Conservation (phyloP, 2,797 vertebrate genomes). For the Sebastes diaconus region DNA sequence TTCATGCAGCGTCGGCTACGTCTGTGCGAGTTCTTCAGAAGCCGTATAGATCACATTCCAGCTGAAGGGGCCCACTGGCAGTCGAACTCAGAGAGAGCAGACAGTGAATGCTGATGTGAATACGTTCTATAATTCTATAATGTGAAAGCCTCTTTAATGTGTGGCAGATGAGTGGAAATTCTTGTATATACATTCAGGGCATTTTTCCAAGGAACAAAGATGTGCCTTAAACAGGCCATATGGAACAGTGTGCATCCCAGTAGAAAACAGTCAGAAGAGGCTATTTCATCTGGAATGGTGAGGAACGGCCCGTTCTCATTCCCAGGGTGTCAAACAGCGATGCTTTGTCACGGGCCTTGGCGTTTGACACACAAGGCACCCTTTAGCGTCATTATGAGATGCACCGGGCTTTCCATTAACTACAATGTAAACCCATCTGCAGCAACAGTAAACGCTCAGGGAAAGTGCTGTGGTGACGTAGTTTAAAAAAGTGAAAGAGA, state of each 20-base stretch:
- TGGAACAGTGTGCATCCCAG: constrained; percentile 24
- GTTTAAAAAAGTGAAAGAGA: too few species aligned
- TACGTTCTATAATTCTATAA: constrained; percentile 43
- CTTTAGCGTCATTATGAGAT: too few species aligned
- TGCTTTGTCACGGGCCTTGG: too few species aligned
- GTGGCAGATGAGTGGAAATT: constrained; percentile 58
- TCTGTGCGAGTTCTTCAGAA: constrained; percentile 24
- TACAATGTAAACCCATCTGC: too few species aligned
- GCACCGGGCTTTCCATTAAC: too few species aligned
- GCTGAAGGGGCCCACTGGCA: constrained; percentile 31
- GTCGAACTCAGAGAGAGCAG: not conserved
- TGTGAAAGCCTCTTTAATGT: constrained; percentile 48
- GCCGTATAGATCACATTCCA: constrained; percentile 48
- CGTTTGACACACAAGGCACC: too few species aligned
- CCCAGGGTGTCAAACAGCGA: too few species aligned
- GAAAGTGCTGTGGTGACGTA: too few species aligned
- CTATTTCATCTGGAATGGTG: constrained; percentile 9
- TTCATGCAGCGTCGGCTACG: constrained; percentile 21
- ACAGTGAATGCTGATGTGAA: constrained; percentile 39
- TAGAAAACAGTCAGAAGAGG: constrained; percentile 7
- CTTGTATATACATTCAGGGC: constrained; percentile 47
- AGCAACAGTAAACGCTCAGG: too few species aligned
- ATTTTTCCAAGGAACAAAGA: constrained; percentile 32
- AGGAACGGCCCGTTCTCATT: not conserved
- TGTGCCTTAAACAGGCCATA: constrained; percentile 17